Evolutionary conservation across 2,888 invertebrate species (phyloP), one percentile per base, ranked within the genome.

Genomic region (Lepetodrilus schrolli): DNA sequence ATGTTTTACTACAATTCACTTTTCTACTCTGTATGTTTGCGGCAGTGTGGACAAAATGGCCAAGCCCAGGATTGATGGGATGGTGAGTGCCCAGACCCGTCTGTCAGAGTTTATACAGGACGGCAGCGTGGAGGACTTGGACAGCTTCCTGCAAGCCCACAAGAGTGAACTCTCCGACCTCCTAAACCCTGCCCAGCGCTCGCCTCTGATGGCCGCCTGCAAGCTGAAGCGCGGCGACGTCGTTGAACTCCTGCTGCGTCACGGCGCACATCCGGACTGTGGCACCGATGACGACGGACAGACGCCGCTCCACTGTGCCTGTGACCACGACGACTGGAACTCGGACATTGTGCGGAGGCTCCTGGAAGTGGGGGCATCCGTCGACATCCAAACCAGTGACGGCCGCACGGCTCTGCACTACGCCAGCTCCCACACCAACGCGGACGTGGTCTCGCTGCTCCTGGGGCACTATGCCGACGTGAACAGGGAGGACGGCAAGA

Each of bases 351-450:
- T 48, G 48, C 17, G 48, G 48, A 48, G 17, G 5, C 48, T 48
- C 48, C 48, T 48, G 2, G 21, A 48, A 48, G 48, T 21, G 21
- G 48, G 48, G 17, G 48, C 48, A 4, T 2, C 4, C 4, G 48
- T 48, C 17, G 48, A 48, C 17, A 17, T 20, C 21, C 48, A 17
- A n/a, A n/a, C 20, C 48, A n/a, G 21, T 17, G 99, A 99, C 91
- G 97, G 97, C 91, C 95, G 96, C 92, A 98, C 97, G 92, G 96
- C 95, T 37, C 93, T 98, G 71, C 98, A 99, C 92, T 95, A 97
- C 90, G 96, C 98, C 13, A 96, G 97, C 26, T 95, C 96, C 94
- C 95, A 96, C 91, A 96, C 97, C 72, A 93, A 96, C 84, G 98
- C 98, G 91, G 98, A 99, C 90, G 95, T 97, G 88, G 95, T 99